phyloP scores from a whole-genome alignment of 2,888 invertebrate species.

The Graphium colonna region DNA sequence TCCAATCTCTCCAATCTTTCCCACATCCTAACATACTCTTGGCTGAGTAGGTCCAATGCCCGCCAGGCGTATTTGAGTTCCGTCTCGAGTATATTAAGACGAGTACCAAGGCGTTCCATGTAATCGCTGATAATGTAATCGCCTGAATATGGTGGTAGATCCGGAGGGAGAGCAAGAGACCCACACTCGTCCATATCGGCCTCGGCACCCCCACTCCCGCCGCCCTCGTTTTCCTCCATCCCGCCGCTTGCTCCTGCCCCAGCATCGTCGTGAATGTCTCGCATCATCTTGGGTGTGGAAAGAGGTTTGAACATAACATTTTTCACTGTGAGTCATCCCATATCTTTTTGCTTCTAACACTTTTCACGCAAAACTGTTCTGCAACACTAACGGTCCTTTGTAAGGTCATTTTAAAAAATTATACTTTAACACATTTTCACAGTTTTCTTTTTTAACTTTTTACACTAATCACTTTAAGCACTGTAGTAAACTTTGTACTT shows the following conservation, averaged over 20 bases:
- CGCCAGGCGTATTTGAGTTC: conserved; percentile 96
- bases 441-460: conserved; percentile 46
- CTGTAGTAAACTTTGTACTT: conserved; percentile 69
- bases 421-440: conserved; percentile 52
- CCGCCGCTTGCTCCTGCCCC: conserved; percentile 71
- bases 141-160: conserved; percentile 77
- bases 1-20: conserved; percentile 93
- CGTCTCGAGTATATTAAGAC: conserved; percentile 92
- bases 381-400: conserved; percentile 43
- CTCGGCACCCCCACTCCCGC: conserved; percentile 76
- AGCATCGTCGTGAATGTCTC: conserved; percentile 76
- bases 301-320: conserved; percentile 69
- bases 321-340: conserved; percentile 79
- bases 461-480: conserved; percentile 44
- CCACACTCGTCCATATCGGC: conserved; percentile 76
- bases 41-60: conserved; percentile 92
- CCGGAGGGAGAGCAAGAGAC: conserved; percentile 77
- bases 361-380: conserved; percentile 58
- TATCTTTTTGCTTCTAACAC: conserved; percentile 72
- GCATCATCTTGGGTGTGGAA: conserved; percentile 76
- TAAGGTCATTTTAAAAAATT: conserved; percentile 61
- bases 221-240: conserved; percentile 79
- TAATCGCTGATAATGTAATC: conserved; percentile 93
- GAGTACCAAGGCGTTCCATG: conserved; percentile 93
- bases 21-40: conserved; percentile 97